Percentiles rank a stretch among this genome's conserved stretches.
Evolutionary conservation across 2,888 invertebrate genomes (phyloP).

Genomic region (Mellilla xanthometata): DNA sequence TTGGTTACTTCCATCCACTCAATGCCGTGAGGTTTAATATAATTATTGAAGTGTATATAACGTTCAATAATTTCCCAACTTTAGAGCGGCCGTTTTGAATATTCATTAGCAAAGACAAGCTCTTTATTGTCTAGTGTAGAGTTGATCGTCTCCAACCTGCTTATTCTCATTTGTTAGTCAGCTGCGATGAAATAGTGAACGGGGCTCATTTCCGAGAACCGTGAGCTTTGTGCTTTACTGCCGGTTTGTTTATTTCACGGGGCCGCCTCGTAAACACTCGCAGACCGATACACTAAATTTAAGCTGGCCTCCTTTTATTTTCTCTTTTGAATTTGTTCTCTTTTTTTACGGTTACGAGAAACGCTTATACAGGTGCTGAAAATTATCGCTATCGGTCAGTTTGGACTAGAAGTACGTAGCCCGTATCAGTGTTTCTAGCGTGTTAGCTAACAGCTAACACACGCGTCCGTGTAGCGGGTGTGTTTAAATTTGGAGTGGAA

Average conservation of each 20-base stretch:
- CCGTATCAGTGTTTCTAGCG: not conserved
- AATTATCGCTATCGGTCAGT: not conserved
- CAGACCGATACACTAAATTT: conserved; percentile 72
- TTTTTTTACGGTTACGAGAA: conserved; percentile 29
- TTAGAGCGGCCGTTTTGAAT: not conserved
- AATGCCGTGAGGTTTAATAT: too few species aligned
- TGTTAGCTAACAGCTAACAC: conserved; percentile 16
- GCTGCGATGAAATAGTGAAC: conserved; percentile 61
- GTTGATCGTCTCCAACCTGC: conserved; percentile 23
- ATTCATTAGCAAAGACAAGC: not conserved
- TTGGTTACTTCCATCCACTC: too few species aligned
- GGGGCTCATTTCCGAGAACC: conserved; percentile 60
- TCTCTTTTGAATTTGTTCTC: conserved; percentile 54
- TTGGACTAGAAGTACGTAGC: not conserved
- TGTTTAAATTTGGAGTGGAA: conserved; percentile 40
- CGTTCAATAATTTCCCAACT: too few species aligned
- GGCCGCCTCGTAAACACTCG: conserved; percentile 73
- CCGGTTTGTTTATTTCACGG: conserved; percentile 74
- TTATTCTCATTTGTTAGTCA: conserved; percentile 50
- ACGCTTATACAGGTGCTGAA: conserved; percentile 12
- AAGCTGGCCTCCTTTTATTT: conserved; percentile 67
- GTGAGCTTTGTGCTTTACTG: conserved; percentile 68
- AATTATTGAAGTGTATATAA: too few species aligned
- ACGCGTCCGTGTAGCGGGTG: conserved; percentile 23
- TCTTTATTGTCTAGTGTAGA: conserved; percentile 6